Base-by-base conservation (phyloP, 2,113 vertebrate genomes). In the Hystrix cristata region DNA sequence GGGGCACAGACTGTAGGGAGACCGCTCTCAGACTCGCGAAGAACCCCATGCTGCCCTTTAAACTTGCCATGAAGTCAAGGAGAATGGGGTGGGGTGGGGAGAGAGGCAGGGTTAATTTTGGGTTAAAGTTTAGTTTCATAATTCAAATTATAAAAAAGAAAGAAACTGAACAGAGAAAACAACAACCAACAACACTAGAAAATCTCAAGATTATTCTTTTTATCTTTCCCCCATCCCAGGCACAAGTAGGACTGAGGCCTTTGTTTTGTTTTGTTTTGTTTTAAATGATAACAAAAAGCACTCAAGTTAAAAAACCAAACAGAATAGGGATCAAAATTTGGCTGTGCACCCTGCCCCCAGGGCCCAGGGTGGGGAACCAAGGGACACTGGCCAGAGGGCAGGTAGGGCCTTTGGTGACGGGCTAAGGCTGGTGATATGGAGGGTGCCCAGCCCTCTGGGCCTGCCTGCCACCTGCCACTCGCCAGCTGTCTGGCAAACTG, bases 21-120 rank as follows among this genome's bases (percentile, higher is more conserved):
- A 90, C 90, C 25, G 46, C 98, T 98, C 97, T 97, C 98, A 97
- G 98, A 98, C 96, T 98, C 91, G 57, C 97, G 93, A 97, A 98
- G 98, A 98, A 98, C 98, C 98, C 98, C 98, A 98, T 98, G 98
- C 98, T 99, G 98, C 98, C 98, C 99, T 99, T 99, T 99, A 99
- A 98, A 99, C 98, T 99, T 99, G 98, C 99, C 99, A 98, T 98
- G 97, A 97, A 97, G 97, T 98, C 89, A 82, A 81, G 92, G 96
- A 95, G 95, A 93, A 76, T 15, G 64, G 96, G 97, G 80, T 89
- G 95, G 95, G 98, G 89, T 78, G 48, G 97, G 98, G 96, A 97
- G 98, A 97, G 94, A 97, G 98, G 98, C 97, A 98, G 78, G 98
- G 98, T 99, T 99, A 98, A 98, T 98, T 98, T 97, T 15, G 98